Evolutionary conservation across 1,140 invertebrate species (phyloP).

Genomic region (Cotesia typhae): DNA sequence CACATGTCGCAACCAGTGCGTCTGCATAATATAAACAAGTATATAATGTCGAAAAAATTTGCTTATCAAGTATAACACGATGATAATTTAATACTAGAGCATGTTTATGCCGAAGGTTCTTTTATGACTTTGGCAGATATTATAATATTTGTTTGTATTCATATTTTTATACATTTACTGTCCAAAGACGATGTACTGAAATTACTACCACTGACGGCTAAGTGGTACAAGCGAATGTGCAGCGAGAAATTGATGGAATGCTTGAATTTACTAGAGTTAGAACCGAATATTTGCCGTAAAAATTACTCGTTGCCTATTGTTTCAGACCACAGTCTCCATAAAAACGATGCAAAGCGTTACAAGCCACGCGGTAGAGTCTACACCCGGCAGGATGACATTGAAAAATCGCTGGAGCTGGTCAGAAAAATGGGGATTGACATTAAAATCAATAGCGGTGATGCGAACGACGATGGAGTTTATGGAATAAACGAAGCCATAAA

Average conservation of each 20-base stretch:
- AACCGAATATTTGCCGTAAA: background rate
- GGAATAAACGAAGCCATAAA: background rate
- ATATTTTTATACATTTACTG: constrained; percentile 71
- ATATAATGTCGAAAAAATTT: constrained; percentile 68
- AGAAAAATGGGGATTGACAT: constrained; percentile 57
- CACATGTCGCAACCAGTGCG: constrained; percentile 86
- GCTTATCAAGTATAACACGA: constrained; percentile 45
- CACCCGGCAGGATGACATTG: constrained; percentile 79
- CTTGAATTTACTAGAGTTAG: constrained; percentile 46
- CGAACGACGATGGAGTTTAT: background rate
- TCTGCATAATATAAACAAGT: constrained; percentile 88
- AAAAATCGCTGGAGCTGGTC: constrained; percentile 69
- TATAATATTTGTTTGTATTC: constrained; percentile 78
- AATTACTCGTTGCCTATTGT: constrained; percentile 46
- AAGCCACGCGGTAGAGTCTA: constrained; percentile 77
- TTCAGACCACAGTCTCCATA: constrained; percentile 77
- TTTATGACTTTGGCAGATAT: constrained; percentile 86
- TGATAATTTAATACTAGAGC: constrained; percentile 58
- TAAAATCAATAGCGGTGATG: constrained; percentile 48
- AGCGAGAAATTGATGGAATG: constrained; percentile 52
- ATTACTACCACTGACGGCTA: constrained; percentile 71
- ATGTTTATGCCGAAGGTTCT: constrained; percentile 85
- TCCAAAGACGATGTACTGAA: constrained; percentile 62
- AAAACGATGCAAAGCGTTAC: constrained; percentile 79
- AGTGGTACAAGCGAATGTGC: constrained; percentile 72